Evolutionary conservation across 2,113 vertebrate species (phyloP), one percentile per base, ranked within the genome.

Genomic region (Vicugna pacos): DNA sequence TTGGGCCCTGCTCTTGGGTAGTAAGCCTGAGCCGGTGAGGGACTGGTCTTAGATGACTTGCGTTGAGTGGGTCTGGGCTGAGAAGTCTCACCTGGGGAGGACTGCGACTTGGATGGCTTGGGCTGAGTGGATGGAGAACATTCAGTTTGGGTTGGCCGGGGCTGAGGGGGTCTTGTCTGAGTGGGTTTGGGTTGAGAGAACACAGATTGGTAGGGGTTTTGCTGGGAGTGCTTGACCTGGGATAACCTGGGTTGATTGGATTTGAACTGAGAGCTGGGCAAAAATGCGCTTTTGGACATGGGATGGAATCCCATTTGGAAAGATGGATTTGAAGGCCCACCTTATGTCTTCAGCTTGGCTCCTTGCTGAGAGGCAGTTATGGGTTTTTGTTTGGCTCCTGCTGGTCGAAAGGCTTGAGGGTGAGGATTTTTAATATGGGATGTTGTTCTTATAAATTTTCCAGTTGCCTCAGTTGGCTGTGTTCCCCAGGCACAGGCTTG

Each of bases 1-100:
- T 62, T 96, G n/a, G 81, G 38, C 56, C 93, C 92, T 77, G 81
- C 46, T 92, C 38, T 87, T 72, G 87, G 12, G 15, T 20, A 16
- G 32, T 22, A 50, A 32, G 77, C 17, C 48, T 93, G 97, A 72
- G 86, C 54, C 46, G 96, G 95, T 8, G 95, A 83, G 89, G 56
- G 11, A 24, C 16, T 84, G 35, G 28, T 32, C 46, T 46, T n/a
- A 13, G 60, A 94, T 89, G 94, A 77, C 50, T 87, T 96, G 20
- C 32, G 16, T 22, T 95, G 96, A 91, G 65, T 3, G 6, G 56
- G 19, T 69, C 77, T 96, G 62, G 70, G 8, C 54, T 84, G 80
- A 48, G 85, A 86, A 86, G 70, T 38, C 79, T 82, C 92, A 54
- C 69, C 16, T 3, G 93, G 77, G 8, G 72, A 85, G 14, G n/a